phyloP scores from a whole-genome alignment of 2,113 vertebrate species.

The Phalacrocorax aristotelis region DNA sequence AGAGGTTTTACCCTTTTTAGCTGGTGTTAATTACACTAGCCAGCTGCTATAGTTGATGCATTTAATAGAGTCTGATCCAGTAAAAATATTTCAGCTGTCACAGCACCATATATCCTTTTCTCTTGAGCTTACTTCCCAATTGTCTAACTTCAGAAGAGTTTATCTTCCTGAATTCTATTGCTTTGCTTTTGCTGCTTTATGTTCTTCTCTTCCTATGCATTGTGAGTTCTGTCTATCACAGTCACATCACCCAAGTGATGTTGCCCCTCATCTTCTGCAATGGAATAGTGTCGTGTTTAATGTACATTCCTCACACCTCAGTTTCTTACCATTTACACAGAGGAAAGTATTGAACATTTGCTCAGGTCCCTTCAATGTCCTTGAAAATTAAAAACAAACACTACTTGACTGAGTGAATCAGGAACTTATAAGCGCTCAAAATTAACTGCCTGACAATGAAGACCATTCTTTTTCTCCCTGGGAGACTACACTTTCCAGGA shows the following conservation, averaged over 20 bases:
- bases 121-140: neutral
- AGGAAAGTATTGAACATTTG: neutral
- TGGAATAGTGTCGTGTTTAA: neutral
- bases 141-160: neutral
- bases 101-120: neutral
- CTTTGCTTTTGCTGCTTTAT: neutral
- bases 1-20: neutral
- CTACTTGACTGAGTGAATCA: neutral
- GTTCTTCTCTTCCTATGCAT: neutral
- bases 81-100: conserved; percentile 1
- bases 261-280: neutral
- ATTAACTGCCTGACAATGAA: neutral
- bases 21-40: neutral
- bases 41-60: neutral
- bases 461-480: neutral
- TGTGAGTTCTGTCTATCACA: neutral
- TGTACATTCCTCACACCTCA: neutral
- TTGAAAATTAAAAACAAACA: neutral
- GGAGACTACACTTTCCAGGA: neutral
- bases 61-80: neutral
- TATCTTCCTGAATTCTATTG: neutral
- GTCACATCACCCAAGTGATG: neutral
- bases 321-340: neutral
- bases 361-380: neutral
- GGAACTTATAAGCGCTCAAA: neutral